These are phyloP conservation scores for Ormyrus rosae DNA, from an alignment of 2,888 invertebrate species.

Conservation along the genomic window DNA sequence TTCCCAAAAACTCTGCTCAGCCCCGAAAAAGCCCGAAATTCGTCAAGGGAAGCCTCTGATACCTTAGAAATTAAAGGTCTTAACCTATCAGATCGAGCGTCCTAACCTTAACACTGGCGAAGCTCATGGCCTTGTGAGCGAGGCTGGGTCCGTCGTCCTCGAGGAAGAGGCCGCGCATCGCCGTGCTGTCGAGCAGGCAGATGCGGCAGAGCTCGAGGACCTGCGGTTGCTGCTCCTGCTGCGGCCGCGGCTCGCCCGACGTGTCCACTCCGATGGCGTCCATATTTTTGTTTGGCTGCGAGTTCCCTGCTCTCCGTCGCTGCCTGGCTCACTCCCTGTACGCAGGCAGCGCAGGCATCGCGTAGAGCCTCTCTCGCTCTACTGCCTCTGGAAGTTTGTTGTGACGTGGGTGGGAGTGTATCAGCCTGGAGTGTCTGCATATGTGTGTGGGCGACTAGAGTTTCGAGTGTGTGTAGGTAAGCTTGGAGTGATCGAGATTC, in stretches of 20 bases:
- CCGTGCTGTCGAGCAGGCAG: slow-evolving; percentile 67
- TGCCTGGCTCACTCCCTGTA: not conserved
- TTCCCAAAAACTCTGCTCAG: too few relatives aligned
- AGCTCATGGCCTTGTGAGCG: slow-evolving; percentile 72
- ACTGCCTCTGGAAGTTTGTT: not conserved
- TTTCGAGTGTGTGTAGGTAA: too few relatives aligned
- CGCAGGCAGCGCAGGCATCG: not conserved
- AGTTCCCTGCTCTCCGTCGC: too few relatives aligned
- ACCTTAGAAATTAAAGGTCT: too few relatives aligned
- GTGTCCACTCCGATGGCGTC: slow-evolving; percentile 72
- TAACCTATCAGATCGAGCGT: not conserved
- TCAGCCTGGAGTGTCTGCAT: too few relatives aligned
- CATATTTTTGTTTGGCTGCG: slow-evolving; percentile 66
- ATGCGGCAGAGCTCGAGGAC: slow-evolving; percentile 69
- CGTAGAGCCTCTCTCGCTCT: not conserved
- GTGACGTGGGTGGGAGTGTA: too few relatives aligned
- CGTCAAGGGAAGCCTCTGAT: too few relatives aligned
- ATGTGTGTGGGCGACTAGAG: too few relatives aligned
- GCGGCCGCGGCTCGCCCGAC: slow-evolving; percentile 64
- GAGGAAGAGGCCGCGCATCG: slow-evolving; percentile 70
- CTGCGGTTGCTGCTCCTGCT: slow-evolving; percentile 22
- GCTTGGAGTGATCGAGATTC: too few relatives aligned
- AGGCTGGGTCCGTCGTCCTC: slow-evolving; percentile 66
- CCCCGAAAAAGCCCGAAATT: too few relatives aligned
- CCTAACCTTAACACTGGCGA: slow-evolving; percentile 74